Percentiles rank a stretch among this genome's conserved stretches.
Conservation (phyloP, 92 coral and sea anemone genomes). For the Palythoa caribaeorum region DNA sequence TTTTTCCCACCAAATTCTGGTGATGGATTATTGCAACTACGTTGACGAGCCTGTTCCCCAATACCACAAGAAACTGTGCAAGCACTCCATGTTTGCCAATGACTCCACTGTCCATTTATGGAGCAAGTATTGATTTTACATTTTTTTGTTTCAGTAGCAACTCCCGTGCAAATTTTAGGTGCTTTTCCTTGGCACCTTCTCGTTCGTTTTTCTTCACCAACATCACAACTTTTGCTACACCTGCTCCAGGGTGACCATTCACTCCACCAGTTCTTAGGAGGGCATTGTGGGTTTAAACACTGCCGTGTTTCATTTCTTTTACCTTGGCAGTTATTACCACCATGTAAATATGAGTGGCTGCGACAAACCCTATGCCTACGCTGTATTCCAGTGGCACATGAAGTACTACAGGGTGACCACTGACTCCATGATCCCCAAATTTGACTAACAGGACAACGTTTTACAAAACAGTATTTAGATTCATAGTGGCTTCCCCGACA, state of each 20-base stretch:
- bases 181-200: conserved; percentile 57
- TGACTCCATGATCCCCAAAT: conserved; percentile 87
- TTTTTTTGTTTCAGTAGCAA: conserved; percentile 41
- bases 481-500: conserved; percentile 37
- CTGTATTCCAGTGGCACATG: conserved; percentile 78
- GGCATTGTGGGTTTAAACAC: conserved; percentile 74
- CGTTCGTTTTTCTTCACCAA: conserved; percentile 61
- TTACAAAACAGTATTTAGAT: conserved; percentile 47
- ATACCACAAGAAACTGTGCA: conserved; percentile 80
- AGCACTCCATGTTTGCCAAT: conserved; percentile 81
- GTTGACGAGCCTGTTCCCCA: conserved; percentile 70
- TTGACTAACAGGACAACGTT: conserved; percentile 66
- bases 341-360: conserved; percentile 53
- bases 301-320: conserved; percentile 38
- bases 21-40: conserved; percentile 70
- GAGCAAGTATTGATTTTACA: conserved; percentile 70
- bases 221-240: conserved; percentile 71
- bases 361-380: conserved; percentile 69
- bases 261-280: conserved; percentile 76
- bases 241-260: conserved; percentile 76
- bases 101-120: conserved; percentile 78
- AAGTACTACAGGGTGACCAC: conserved; percentile 80
- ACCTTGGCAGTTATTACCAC: conserved; percentile 72
- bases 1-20: conserved; percentile 66
- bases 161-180: conserved; percentile 59